phyloP scores from a whole-genome alignment of 2,888 invertebrate species.

The Orchesella flavescens region DNA sequence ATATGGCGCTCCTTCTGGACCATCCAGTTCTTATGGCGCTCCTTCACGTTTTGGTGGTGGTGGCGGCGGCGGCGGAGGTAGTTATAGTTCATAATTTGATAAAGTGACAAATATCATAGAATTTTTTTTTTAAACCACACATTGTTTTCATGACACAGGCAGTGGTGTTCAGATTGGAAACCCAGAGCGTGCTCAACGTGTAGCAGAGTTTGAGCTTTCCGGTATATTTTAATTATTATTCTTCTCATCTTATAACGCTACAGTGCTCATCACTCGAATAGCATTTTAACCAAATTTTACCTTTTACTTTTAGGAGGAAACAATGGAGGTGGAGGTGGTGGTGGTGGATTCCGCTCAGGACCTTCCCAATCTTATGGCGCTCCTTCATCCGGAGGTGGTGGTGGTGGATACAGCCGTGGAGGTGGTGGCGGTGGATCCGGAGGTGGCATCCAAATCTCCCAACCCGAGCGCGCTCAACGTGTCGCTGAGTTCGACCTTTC shows the following conservation, averaged over 20 bases:
- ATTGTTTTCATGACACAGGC: too few relatives aligned
- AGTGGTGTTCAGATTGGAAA: slow-evolving; percentile 57
- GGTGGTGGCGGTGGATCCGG: not conserved
- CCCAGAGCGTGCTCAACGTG: slow-evolving; percentile 60
- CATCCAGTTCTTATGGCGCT: slow-evolving; percentile 39
- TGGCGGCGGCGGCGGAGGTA: slow-evolving; percentile 31
- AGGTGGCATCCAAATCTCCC: slow-evolving; percentile 18
- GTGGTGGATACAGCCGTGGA: slow-evolving; percentile 1
- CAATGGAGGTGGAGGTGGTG: slow-evolving; percentile 23
- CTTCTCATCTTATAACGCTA: too few relatives aligned
- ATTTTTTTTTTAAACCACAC: too few relatives aligned
- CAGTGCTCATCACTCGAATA: too few relatives aligned
- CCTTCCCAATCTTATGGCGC: slow-evolving; percentile 16
- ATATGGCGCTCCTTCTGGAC: slow-evolving; percentile 55
- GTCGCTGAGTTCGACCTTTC: slow-evolving; percentile 55
- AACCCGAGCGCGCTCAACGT: slow-evolving; percentile 56
- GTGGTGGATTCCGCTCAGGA: slow-evolving; percentile 11
- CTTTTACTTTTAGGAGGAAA: slow-evolving; percentile 22
- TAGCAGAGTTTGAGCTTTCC: slow-evolving; percentile 55
- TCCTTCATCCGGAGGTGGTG: not conserved
- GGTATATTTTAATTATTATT: too few relatives aligned
- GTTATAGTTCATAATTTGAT: too few relatives aligned
- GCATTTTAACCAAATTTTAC: too few relatives aligned
- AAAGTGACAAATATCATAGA: too few relatives aligned
- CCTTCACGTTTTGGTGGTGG: slow-evolving; percentile 1